phyloP scores from a whole-genome alignment of 2,113 vertebrate species.

The Nibea coibor region DNA sequence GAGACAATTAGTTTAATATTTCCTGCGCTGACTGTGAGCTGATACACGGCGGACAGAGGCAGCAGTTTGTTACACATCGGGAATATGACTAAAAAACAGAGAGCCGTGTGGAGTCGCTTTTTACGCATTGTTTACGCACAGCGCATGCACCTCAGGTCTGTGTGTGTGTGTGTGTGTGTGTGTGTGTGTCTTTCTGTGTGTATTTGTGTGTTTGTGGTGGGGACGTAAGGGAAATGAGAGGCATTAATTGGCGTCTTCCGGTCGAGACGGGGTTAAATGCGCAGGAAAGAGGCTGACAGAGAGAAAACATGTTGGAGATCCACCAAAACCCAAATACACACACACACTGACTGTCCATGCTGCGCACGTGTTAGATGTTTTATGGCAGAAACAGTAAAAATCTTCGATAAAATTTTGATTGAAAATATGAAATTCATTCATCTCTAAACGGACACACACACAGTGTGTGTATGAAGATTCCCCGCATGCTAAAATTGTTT shows the following conservation, averaged over 20 bases:
- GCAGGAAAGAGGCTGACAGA: conserved; percentile 36
- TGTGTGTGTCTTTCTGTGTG: conserved; percentile 12
- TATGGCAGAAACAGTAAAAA: background rate
- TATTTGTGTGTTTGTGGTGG: conserved; percentile 12
- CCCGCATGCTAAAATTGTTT: background rate
- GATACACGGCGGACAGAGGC: background rate
- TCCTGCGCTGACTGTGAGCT: background rate
- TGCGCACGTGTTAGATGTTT: background rate
- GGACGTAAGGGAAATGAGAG: conserved; percentile 51
- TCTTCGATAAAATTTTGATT: too few relatives aligned
- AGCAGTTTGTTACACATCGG: background rate
- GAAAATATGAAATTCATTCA: background rate
- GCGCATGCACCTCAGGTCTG: background rate
- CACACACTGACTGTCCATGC: background rate
- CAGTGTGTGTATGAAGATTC: too few relatives aligned
- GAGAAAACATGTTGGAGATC: background rate
- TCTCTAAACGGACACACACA: background rate
- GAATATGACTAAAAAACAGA: too few relatives aligned
- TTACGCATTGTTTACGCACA: conserved; percentile 43
- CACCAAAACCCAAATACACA: background rate
- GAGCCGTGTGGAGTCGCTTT: background rate
- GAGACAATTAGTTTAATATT: background rate
- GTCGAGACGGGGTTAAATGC: conserved; percentile 55
- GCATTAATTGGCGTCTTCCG: conserved; percentile 74
- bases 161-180: conserved; percentile 22